Base-by-base conservation (phyloP, 35 echinoderm and acorn worm species). In the Hemicentrotus pulcherrimus region DNA sequence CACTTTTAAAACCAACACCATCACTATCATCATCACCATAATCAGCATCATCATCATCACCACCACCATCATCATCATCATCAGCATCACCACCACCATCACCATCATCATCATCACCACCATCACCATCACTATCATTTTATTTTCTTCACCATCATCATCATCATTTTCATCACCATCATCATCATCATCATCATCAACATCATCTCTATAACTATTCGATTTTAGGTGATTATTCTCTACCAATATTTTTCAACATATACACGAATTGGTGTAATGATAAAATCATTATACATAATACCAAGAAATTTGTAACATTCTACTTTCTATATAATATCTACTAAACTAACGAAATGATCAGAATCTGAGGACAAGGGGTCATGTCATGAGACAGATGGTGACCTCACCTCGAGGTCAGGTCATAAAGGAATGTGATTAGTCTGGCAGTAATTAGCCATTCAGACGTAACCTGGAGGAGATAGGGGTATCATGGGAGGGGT, bases 391-490 rank as follows among this genome's bases (percentile, higher is more conserved):
- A 32, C 45, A 41, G 4, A 89, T 89, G 32, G 87, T 89, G 87
- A 89, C 87, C 87, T 89, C 28, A 89, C 10, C 13, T 32, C 87
- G 87, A 89, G 87, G 87, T 89, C 87, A 89, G 32, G 87, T 41
- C 32, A 5, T 89, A 89, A 89, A 46, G 13, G 87, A 89, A 89
- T 89, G 31, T 92, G 91, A 92, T 92, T 47, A 92, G 46, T 92
- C 91, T 92, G 91, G 91, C 46, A 50, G 22, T 92, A 92, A 92
- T 92, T 92, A 92, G 48, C 45, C 91, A 55, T 48, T 55, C 30
- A 92, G 4, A 92, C 91, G 91, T 92, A 48, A 92, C 41, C 91
- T 31, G 91, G 12, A 92, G 45, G 91, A 31, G 91, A 31, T 92
- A 4, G 32, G 87, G 87, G 41, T 32, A 45, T 31, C n/a, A 32